A percentile compares a stretch with the other conserved stretches of the same genome.
phyloP scores from a whole-genome alignment of 2,888 invertebrate species.

The Andrena praecox region DNA sequence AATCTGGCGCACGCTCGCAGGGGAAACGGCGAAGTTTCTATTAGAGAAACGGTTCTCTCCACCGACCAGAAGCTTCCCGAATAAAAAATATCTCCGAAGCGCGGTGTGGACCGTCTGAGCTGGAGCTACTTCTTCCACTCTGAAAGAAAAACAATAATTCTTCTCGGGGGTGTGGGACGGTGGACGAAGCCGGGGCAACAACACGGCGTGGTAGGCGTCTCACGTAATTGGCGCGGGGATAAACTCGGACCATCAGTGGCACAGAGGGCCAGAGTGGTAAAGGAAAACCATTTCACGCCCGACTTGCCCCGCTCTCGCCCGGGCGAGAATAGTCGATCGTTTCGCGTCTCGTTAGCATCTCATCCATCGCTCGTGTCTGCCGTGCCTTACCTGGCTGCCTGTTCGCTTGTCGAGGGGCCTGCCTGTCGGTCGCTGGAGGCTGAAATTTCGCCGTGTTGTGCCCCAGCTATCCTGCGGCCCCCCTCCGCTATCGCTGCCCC shows the following conservation, averaged over 20 bases:
- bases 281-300: constrained; percentile 80
- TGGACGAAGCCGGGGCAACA: constrained; percentile 28
- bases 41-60: not conserved
- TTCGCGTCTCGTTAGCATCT: constrained; percentile 80
- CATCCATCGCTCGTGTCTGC: constrained; percentile 75
- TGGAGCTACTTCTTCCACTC: not conserved
- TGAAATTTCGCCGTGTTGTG: constrained; percentile 65
- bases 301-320: constrained; percentile 63
- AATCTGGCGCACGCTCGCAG: not conserved
- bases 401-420: constrained; percentile 28
- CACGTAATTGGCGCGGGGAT: constrained; percentile 50
- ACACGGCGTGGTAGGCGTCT: constrained; percentile 36
- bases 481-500: constrained; percentile 21
- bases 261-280: constrained; percentile 64
- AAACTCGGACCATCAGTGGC: constrained; percentile 44
- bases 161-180: constrained; percentile 11
- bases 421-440: constrained; percentile 65
- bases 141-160: constrained; percentile 49
- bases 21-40: not conserved
- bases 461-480: constrained; percentile 4
- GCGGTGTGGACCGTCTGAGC: constrained; percentile 15
- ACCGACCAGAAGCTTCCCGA: not conserved
- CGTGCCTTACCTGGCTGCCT: constrained; percentile 50
- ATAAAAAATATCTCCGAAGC: constrained; percentile 8
- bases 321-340: constrained; percentile 74